Base-by-base conservation (phyloP, 2,888 invertebrate genomes). In the Melanchra persicariae region DNA sequence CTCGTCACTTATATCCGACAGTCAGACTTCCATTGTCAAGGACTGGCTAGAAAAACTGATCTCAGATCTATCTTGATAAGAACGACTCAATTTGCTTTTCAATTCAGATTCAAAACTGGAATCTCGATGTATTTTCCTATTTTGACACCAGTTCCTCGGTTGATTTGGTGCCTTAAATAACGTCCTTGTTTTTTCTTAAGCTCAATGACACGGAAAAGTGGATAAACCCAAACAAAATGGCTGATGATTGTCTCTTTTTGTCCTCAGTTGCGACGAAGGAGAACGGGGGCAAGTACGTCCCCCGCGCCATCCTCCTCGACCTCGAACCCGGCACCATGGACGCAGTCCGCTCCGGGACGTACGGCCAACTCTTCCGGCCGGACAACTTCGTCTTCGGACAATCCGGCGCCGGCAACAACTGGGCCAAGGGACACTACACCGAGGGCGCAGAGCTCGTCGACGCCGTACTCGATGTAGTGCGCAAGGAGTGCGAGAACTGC, bases 261-360 rank as follows among this genome's bases (percentile, higher is more conserved):
- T 63, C 66, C 58, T 60, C 94, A 97, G 97, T 96, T 99, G 99
- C 96, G 99, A 98, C 97, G 98, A 98, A 96, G 98, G 98, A 96
- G 98, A 98, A 67, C 97, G 98, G 82, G 97, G 92, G 98, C 81
- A 99, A 99, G 96, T 99, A 99, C 96, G 99, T 99, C 67, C 99
- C 99, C 67, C 97, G 99, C 81, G 98, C 99, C 87, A 97, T 99
- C 90, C 97, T 99, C 69, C 98, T 99, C 86, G 99, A 99, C 95
- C 96, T 99, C 92, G 99, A 99, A 94, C 99, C 99, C n/a, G 99
- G 99, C 85, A 99, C 99, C 83, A 99, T 98, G 98, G 98, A 98
- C 96, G 97, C 98, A 63, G 98, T 98, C 63, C 97, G 98, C 82
- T 98, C 98, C 75, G 98, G 98, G 62, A 96, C 96, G 66, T 98